Base-by-base conservation (phyloP, 35 echinoderm and acorn worm genomes). In the Amphiura filiformis region DNA sequence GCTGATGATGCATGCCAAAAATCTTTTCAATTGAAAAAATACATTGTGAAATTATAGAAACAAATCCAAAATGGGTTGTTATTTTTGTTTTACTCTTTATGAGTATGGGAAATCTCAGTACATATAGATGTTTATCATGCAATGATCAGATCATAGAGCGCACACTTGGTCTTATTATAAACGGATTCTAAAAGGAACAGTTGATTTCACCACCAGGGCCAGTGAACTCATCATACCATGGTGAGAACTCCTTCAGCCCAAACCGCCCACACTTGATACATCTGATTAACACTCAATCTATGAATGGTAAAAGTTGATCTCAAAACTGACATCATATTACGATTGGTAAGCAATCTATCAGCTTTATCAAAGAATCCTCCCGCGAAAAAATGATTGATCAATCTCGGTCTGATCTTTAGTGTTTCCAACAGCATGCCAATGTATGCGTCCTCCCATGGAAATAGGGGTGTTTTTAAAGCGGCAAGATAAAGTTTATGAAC, bases 391-490 rank as follows among this genome's bases (percentile, higher is more conserved):
- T 86, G 76, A 3, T 83, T 78, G 76, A 89, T 89, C 2, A 40
- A n/a, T 1, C 36, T 81, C 14, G 91, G 86, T 17, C 49, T 79
- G 18, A 93, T 82, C 0, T 77, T 81, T 5, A 88, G 31, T 36
- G 57, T 35, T 30, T 80, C 39, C 38, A 93, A 42, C 7, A 70
- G 65, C 12, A 93, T 78, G 7, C 86, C 94, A 7, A 96, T 38
- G 65, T 78, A 96, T 5, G 92, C 94, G 84, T 96, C 94, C 70
- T 96, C 94, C 90, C 86, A 89, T 0, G 90, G 90, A 61, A 96
- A 92, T 14, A 92, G 38, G 34, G 90, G 85, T 1, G 89, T 92
- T 23, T 83, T 35, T 20, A 88, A 38, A 12, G 94, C 65, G 20
- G 41, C 47, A 15, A 81, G 42, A 65, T 89, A 96, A 33, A 89